Evolutionary conservation across 2,113 vertebrate genomes (phyloP).

Genomic region (Pterophyllum scalare): DNA sequence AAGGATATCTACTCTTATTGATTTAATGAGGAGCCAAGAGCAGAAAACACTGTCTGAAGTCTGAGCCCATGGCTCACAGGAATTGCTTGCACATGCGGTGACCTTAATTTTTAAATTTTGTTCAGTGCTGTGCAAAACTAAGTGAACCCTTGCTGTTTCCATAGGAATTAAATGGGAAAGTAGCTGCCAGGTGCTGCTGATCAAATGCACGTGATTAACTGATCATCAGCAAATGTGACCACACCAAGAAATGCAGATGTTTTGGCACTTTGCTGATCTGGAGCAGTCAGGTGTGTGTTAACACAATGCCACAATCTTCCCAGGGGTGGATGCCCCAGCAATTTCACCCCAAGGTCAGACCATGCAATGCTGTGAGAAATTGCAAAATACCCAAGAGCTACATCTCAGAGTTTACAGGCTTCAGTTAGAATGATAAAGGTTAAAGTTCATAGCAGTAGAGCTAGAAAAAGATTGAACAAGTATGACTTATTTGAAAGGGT

Average conservation of each 20-base stretch:
- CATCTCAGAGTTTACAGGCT: neutral
- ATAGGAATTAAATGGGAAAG: neutral
- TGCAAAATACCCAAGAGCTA: neutral
- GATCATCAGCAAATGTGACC: fast-evolving
- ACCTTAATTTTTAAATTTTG: neutral
- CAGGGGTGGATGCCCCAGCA: neutral
- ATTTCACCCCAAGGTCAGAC: neutral
- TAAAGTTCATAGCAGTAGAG: neutral
- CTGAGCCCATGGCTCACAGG: neutral
- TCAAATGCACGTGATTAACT: neutral
- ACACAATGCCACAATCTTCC: neutral
- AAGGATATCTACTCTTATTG: neutral
- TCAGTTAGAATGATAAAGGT: neutral
- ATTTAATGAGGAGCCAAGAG: neutral
- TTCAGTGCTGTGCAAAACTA: fast-evolving
- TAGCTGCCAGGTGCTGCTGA: neutral
- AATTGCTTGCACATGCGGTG: neutral
- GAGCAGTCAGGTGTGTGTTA: neutral
- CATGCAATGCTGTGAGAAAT: neutral
- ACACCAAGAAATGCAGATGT: fast-evolving
- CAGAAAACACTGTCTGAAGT: neutral
- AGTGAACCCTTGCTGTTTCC: neutral
- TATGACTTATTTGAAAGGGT: neutral
- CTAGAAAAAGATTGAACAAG: neutral
- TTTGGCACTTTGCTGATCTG: neutral